These are phyloP conservation scores for Rhopalosiphum padi DNA, from an alignment of 1,140 invertebrate genomes.

Conservation along the genomic window DNA sequence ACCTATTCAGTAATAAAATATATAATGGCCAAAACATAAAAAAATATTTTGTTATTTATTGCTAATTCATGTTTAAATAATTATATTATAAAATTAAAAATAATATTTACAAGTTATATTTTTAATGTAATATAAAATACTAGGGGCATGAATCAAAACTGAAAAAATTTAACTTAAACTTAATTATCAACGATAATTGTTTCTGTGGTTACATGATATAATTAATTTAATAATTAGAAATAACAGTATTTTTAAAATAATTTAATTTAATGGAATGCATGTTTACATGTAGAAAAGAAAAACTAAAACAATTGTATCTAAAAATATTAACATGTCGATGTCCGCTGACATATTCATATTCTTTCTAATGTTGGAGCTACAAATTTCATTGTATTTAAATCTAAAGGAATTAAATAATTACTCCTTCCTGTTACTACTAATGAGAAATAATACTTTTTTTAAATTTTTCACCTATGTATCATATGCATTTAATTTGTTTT, in stretches of 20 bases:
- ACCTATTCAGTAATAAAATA: neutral
- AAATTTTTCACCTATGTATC: constrained; percentile 33
- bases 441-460: neutral
- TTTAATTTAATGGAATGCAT: constrained; percentile 20
- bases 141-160: neutral
- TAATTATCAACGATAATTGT: constrained; percentile 26
- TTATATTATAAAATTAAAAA: neutral
- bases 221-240: constrained; percentile 28
- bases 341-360: constrained; percentile 29
- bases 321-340: constrained; percentile 39
- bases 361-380: neutral
- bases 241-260: constrained; percentile 26
- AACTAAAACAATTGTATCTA: neutral
- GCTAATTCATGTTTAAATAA: neutral
- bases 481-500: constrained; percentile 34
- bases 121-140: neutral
- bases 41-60: neutral
- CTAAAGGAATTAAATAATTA: neutral
- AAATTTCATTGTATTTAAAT: neutral
- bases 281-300: constrained; percentile 7
- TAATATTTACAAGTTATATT: neutral
- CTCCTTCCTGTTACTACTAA: neutral
- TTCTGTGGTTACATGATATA: constrained; percentile 9
- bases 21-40: neutral
- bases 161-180: neutral